Evolutionary conservation across 2,888 invertebrate species (phyloP).

Genomic region (Tinea pellionella): DNA sequence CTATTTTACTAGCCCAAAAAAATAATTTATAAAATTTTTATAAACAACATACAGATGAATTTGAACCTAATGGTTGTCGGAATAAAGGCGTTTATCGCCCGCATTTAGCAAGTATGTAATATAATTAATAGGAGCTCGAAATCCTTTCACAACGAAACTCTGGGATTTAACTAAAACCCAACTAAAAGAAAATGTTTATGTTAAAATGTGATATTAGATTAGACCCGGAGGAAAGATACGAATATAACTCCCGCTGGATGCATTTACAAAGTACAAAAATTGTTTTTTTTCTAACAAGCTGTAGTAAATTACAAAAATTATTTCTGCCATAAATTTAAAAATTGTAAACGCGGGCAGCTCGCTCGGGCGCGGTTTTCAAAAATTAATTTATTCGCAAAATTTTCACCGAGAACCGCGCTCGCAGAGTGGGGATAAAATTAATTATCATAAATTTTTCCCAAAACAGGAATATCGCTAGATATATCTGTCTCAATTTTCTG

Average conservation of each 20-base stretch:
- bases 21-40: too few relatives aligned
- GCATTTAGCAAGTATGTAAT: too few relatives aligned
- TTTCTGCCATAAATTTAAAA: not conserved
- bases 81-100: too few relatives aligned
- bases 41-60: too few relatives aligned
- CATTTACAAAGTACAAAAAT: not conserved
- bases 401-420: not conserved
- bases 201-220: not conserved
- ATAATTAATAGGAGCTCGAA: too few relatives aligned
- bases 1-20: too few relatives aligned
- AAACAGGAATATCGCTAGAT: not conserved
- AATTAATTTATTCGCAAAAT: slow-evolving; percentile 4
- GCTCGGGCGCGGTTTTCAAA: slow-evolving; percentile 7
- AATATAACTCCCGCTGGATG: not conserved
- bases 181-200: not conserved
- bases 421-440: slow-evolving; percentile 3
- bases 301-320: not conserved
- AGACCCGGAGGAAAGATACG: not conserved
- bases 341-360: slow-evolving; percentile 2
- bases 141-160: not conserved
- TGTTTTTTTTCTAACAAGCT: not conserved
- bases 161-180: not conserved
- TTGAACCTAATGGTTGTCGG: too few relatives aligned
- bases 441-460: slow-evolving; percentile 3
- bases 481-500: not conserved